Conservation (phyloP, 2,888 invertebrate genomes). For the Macrosoma leucophasiata region DNA sequence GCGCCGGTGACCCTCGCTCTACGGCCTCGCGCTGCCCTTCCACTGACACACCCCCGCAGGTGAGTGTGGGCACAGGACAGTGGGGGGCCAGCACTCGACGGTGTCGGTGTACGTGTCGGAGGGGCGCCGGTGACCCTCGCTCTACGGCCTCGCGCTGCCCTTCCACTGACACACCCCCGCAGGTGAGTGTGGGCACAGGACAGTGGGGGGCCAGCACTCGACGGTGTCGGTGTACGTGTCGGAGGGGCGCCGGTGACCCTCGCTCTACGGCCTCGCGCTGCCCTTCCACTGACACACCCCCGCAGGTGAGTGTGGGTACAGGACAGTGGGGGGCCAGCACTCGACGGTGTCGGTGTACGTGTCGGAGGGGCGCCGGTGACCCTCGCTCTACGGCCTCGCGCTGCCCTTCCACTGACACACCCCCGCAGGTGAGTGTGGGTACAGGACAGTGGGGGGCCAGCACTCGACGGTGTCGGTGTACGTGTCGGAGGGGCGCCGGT, state of each 20-base stretch:
- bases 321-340: conserved; percentile 92
- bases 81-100: conserved; percentile 89
- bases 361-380: conserved; percentile 82
- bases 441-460: conserved; percentile 90
- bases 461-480: conserved; percentile 92
- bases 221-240: conserved; percentile 88
- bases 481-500: conserved; percentile 80
- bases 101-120: conserved; percentile 88
- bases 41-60: too few relatives aligned
- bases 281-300: too few relatives aligned
- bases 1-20: conserved; percentile 80
- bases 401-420: conserved; percentile 38
- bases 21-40: conserved; percentile 46
- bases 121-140: conserved; percentile 80
- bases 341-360: conserved; percentile 89
- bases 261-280: conserved; percentile 56
- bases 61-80: conserved; percentile 90
- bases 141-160: conserved; percentile 51
- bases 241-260: conserved; percentile 82
- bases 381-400: conserved; percentile 61
- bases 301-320: too few relatives aligned
- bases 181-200: conserved; percentile 84
- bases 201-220: conserved; percentile 91
- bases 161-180: conserved; percentile 30
- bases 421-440: too few relatives aligned